These are phyloP conservation scores for Plumapathes pennacea DNA, from an alignment of 92 coral and sea anemone genomes.

Conservation along the genomic window DNA sequence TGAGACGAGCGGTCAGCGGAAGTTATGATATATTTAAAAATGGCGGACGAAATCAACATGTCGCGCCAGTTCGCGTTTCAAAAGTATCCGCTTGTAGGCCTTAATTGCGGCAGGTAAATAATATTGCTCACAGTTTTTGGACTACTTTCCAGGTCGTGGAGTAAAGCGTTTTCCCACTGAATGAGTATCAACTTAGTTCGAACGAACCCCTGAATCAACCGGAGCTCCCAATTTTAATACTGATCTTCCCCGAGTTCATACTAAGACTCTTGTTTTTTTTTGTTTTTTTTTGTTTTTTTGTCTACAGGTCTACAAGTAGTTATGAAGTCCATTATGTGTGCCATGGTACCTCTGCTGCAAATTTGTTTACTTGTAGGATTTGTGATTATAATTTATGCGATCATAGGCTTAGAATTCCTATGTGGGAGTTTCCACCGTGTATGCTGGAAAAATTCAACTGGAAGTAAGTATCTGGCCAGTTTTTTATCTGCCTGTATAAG, in stretches of 20 bases:
- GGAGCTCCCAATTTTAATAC: too few relatives aligned
- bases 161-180: too few relatives aligned
- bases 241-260: neutral
- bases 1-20: too few relatives aligned
- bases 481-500: neutral
- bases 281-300: conserved; percentile 5
- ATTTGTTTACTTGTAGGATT: conserved; percentile 99
- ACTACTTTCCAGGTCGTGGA: too few relatives aligned
- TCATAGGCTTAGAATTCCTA: conserved; percentile 99
- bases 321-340: conserved; percentile 99
- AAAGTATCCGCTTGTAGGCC: too few relatives aligned
- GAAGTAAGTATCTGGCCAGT: conserved; percentile 5
- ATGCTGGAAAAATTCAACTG: conserved; percentile 52
- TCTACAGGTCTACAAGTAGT: conserved; percentile 96
- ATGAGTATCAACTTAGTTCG: too few relatives aligned
- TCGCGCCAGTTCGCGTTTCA: too few relatives aligned
- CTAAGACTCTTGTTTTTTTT: neutral
- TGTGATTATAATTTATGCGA: conserved; percentile 97
- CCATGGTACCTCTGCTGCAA: conserved; percentile 97
- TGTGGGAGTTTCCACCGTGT: conserved; percentile 80
- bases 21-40: too few relatives aligned
- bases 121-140: too few relatives aligned
- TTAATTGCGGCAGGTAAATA: too few relatives aligned
- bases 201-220: too few relatives aligned
- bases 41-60: too few relatives aligned